Evolutionary conservation across 2,888 invertebrate genomes (phyloP).

Genomic region (Lamellibrachia columna): DNA sequence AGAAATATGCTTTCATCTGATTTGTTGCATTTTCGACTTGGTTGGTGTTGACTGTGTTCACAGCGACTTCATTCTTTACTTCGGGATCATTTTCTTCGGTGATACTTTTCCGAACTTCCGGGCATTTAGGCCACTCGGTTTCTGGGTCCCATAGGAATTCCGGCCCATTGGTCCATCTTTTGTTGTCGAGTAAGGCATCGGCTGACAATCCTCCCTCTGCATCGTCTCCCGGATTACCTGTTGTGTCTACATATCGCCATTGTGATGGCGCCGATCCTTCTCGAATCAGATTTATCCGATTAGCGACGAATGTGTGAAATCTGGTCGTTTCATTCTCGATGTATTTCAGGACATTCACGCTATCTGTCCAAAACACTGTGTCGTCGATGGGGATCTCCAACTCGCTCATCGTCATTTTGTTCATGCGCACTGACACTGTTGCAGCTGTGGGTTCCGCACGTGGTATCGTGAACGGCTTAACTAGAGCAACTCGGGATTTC

Average conservation of each 20-base stretch:
- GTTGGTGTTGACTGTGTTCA: background rate
- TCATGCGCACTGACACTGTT: no score
- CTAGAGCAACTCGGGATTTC: no score
- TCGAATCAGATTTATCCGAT: slow-evolving; percentile 42
- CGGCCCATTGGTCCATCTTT: slow-evolving; percentile 37
- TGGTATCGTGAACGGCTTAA: no score
- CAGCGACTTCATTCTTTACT: slow-evolving; percentile 22
- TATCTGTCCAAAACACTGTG: no score
- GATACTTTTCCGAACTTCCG: background rate
- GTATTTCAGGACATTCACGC: no score
- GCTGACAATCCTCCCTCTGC: slow-evolving; percentile 39
- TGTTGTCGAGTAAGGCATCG: slow-evolving; percentile 22
- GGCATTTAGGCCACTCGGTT: background rate
- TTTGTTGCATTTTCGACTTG: background rate
- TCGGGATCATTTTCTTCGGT: slow-evolving; percentile 31
- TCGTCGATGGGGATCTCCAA: no score
- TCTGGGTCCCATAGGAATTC: slow-evolving; percentile 27
- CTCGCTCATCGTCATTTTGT: no score
- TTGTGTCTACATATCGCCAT: slow-evolving; percentile 40
- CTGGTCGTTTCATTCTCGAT: slow-evolving; percentile 38
- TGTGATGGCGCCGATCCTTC: slow-evolving; percentile 37
- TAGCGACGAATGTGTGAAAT: slow-evolving; percentile 46
- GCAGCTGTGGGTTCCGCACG: no score
- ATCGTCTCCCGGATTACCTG: slow-evolving; percentile 43
- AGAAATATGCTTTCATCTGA: slow-evolving; percentile 23